Evolutionary conservation across 2,797 vertebrate species (phyloP), one percentile per base, ranked within the genome.

Genomic region (Myiotriccus ornatus): DNA sequence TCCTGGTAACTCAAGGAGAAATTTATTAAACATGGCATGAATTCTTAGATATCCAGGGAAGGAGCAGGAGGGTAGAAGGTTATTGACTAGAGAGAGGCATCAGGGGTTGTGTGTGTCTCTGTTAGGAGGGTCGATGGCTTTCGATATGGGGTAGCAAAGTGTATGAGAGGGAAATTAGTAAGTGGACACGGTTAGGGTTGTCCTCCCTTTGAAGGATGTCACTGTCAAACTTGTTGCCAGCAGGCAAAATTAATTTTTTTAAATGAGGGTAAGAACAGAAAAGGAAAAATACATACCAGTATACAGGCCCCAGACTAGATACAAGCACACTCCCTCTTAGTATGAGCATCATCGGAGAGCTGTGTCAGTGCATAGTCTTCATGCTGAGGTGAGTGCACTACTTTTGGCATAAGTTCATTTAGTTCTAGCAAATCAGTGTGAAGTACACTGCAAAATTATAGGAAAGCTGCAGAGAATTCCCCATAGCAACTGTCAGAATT

Each of bases 391-490:
- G 28, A 52, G n/a, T 79, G 9, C 59, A 55, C 43, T 87, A 22
- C 34, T 76, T 89, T 34, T 91, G 82, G 57, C 57, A 5, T 53
- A 81, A 80, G 13, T 78, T 86, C 34, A 59, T 93, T 59, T 87
- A 75, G 81, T 88, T 87, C 35, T 39, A 79, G 70, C n/a, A 50
- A 15, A 18, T 84, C 57, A 86, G 79, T 35, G 21, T 69, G 65
- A 91, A 93, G 57, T 75, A 75, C 23, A 30, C 69, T 86, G 27
- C 71, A 84, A 87, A 94, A 90, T 73, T 41, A 60, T 69, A 78
- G 46, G 50, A 88, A 93, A 91, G 56, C 87, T 95, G 68, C 68
- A 76, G 65, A 88, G 49, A 91, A 85, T 94, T 95, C 85, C 53
- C 79, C 78, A 10, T 53, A 88, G 67, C 85, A 88, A 44, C 65